Evolutionary conservation across 2,797 vertebrate species (phyloP), one percentile per base, ranked within the genome.

Genomic region (Takifugu rubripes): DNA sequence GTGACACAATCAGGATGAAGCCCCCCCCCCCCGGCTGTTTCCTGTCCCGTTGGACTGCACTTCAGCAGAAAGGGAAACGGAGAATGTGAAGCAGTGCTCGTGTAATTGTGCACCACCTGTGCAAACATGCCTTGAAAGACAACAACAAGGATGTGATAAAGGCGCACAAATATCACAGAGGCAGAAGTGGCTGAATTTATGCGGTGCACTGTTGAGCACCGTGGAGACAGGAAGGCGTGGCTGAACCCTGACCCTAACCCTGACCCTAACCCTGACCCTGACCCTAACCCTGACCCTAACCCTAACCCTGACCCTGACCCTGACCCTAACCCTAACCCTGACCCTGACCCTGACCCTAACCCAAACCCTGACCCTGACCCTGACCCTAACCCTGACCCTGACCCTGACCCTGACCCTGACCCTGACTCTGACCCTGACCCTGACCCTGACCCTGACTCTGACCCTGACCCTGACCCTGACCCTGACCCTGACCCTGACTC

Each of bases 31-130:
- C 11, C 12, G 12, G 44, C 44, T 21, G n/a, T 46, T 46, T 21
- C 44, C 5, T 21, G 15, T 45, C 16, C 43, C 16, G 43, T 1
- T 17, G 43, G 56, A 48, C 45, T 47, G 54, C 36, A 54, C 59
- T 68, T 74, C 54, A 70, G 63, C 75, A 55, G 42, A 26, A 9
- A 54, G 63, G 54, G 47, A 61, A 79, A 43, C 71, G 33, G 77
- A 59, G 59, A 52, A 21, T 21, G 61, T 61, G 56, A 79, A 33
- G 11, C 53, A 40, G 52, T 64, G 52, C 31, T 66, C 70, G 47
- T 49, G 54, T 59, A 70, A 62, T 56, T 58, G 43, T 61, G 42
- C 56, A 66, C 56, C 66, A 70, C 66, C 74, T 83, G 83, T 56
- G 73, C 70, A 66, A 81, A 81, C 71, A 74, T 16, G 61, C 72